Conservation (phyloP, 2,113 vertebrate species). For the Lontra canadensis region DNA sequence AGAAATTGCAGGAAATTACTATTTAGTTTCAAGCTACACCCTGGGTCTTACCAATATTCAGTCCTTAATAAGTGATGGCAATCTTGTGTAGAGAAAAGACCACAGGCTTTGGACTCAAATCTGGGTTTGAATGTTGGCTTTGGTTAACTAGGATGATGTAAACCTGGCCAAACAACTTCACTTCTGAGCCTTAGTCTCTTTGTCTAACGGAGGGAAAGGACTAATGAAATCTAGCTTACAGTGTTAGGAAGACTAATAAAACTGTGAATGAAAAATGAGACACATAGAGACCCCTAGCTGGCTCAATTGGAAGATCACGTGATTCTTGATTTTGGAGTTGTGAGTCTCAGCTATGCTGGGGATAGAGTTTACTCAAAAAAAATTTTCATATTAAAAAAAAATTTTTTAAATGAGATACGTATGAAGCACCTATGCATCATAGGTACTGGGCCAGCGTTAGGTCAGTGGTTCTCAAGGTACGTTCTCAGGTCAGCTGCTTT, state of each 20-base stretch:
- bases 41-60: background rate
- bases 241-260: background rate
- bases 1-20: background rate
- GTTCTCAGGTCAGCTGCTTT: background rate
- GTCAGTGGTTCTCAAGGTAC: background rate
- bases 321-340: background rate
- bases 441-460: background rate
- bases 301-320: background rate
- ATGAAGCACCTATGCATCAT: background rate
- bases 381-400: too few relatives aligned
- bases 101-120: background rate
- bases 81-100: background rate
- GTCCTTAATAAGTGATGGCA: background rate
- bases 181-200: background rate
- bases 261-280: background rate
- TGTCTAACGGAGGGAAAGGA: background rate
- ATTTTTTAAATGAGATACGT: background rate
- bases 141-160: background rate
- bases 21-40: background rate
- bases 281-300: background rate
- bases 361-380: background rate
- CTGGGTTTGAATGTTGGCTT: background rate
- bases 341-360: background rate
- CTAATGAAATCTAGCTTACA: background rate
- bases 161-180: background rate